A percentile compares a stretch with the other conserved stretches of the same genome.
These are phyloP conservation scores for Pocillopora damicornis DNA, from an alignment of 64 coral and sea anemone genomes.

Conservation along the genomic window DNA sequence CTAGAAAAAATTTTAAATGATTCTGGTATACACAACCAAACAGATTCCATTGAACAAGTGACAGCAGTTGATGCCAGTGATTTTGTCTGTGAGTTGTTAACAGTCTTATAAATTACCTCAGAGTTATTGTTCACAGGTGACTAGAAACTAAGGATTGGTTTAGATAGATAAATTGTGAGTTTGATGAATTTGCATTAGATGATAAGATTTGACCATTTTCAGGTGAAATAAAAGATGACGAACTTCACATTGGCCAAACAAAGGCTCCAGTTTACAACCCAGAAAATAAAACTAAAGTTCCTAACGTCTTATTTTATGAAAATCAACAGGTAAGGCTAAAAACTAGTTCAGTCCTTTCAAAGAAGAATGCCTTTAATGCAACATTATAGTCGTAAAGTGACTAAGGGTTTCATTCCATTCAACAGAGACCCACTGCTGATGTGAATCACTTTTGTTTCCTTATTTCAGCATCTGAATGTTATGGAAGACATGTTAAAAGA, in stretches of 20 bases:
- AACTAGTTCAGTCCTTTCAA: not conserved
- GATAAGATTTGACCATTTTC: not conserved
- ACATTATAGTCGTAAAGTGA: not conserved
- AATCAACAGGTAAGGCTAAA: constrained; percentile 67
- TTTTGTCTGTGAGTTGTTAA: constrained; percentile 13
- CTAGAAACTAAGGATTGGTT: too few species aligned
- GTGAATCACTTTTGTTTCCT: not conserved
- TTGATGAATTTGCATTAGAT: not conserved
- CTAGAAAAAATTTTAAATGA: constrained; percentile 77
- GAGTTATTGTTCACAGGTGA: too few species aligned
- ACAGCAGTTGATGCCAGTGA: not conserved
- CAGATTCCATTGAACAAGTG: not conserved
- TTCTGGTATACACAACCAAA: constrained; percentile 46
- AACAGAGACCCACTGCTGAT: not conserved
- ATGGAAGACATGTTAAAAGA: constrained; percentile 95
- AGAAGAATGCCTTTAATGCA: too few species aligned
- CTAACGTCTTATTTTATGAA: constrained; percentile 89
- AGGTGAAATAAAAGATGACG: constrained; percentile 74
- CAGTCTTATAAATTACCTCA: not conserved
- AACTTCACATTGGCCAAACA: constrained; percentile 79
- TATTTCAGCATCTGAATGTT: constrained; percentile 57
- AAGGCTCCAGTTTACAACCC: constrained; percentile 67
- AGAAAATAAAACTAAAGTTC: constrained; percentile 92
- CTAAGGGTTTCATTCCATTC: not conserved
- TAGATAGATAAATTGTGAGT: too few species aligned